These are phyloP conservation scores for Hermaeophaga mercurialis DNA, from an alignment of 2,888 invertebrate species.

Conservation along the genomic window DNA sequence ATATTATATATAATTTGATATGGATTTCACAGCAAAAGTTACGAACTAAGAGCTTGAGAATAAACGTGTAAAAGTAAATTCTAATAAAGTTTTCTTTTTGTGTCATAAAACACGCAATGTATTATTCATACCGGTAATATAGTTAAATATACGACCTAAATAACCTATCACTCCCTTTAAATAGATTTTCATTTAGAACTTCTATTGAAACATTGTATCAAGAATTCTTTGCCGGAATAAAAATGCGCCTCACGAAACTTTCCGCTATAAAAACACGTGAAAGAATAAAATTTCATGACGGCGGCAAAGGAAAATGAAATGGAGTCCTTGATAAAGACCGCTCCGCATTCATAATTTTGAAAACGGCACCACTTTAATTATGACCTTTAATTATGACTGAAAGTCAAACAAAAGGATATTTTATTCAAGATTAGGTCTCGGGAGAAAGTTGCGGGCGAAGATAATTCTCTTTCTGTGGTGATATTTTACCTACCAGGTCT, in stretches of 20 bases:
- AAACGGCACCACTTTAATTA: constrained; percentile 23
- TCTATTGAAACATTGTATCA: not conserved
- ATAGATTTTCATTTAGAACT: not conserved
- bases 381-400: too few species aligned
- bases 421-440: constrained; percentile 13
- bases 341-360: constrained; percentile 21
- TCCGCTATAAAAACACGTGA: constrained; percentile 21
- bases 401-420: constrained; percentile 11
- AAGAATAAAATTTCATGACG: constrained; percentile 24
- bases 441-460: not conserved
- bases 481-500: constrained; percentile 4
- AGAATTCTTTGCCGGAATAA: not conserved
- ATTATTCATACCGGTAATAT: too few species aligned
- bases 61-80: too few species aligned
- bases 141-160: too few species aligned
- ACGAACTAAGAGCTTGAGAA: too few species aligned
- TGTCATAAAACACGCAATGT: too few species aligned
- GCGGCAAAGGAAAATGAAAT: constrained; percentile 17
- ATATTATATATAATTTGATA: too few species aligned
- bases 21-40: too few species aligned
- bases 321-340: constrained; percentile 10
- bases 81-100: too few species aligned
- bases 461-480: not conserved
- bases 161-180: too few species aligned
- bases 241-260: constrained; percentile 23